Conservation (phyloP, 2,113 vertebrate species). For the Syngnathus typhle region DNA sequence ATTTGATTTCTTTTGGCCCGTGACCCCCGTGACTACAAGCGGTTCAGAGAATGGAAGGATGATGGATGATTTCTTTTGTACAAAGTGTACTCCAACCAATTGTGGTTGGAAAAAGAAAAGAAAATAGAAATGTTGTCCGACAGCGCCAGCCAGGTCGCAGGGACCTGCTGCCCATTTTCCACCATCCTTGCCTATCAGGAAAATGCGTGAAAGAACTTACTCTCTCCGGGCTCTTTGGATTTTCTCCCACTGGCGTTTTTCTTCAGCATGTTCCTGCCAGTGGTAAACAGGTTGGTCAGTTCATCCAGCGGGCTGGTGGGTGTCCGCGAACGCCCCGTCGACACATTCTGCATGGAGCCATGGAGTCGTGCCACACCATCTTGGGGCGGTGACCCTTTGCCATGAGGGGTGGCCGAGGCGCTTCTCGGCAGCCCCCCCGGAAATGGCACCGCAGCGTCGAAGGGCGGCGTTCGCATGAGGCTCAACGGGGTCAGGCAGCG, state of each 20-base stretch:
- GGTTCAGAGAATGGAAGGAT: not conserved
- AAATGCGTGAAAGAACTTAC: slow-evolving; percentile 72
- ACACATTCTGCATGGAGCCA: slow-evolving; percentile 79
- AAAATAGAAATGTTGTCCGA: slow-evolving; percentile 35
- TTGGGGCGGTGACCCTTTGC: slow-evolving; percentile 82
- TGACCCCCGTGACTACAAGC: too few species aligned
- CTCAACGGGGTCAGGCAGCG: slow-evolving; percentile 93
- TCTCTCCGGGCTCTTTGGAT: slow-evolving; percentile 88
- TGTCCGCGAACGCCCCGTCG: slow-evolving; percentile 81
- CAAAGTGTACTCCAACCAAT: not conserved
- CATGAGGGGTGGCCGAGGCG: slow-evolving; percentile 84
- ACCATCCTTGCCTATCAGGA: slow-evolving; percentile 18
- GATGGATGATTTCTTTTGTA: not conserved
- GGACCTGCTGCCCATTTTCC: slow-evolving; percentile 47
- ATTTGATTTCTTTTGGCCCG: not conserved
- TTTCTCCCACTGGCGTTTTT: slow-evolving; percentile 89
- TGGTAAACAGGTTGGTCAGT: slow-evolving; percentile 94
- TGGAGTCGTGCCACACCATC: slow-evolving; percentile 79
- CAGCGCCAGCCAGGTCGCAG: slow-evolving; percentile 52
- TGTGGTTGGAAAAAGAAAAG: not conserved
- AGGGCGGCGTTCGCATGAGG: slow-evolving; percentile 91
- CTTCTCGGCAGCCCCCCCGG: slow-evolving; percentile 82
- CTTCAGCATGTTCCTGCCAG: slow-evolving; percentile 90
- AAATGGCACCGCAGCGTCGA: slow-evolving; percentile 80
- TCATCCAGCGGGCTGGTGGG: slow-evolving; percentile 97